A percentile compares a stretch with the other conserved stretches of the same genome.
These are phyloP conservation scores for Epinephelus coioides DNA, from an alignment of 2,797 vertebrate species.

Conservation along the genomic window DNA sequence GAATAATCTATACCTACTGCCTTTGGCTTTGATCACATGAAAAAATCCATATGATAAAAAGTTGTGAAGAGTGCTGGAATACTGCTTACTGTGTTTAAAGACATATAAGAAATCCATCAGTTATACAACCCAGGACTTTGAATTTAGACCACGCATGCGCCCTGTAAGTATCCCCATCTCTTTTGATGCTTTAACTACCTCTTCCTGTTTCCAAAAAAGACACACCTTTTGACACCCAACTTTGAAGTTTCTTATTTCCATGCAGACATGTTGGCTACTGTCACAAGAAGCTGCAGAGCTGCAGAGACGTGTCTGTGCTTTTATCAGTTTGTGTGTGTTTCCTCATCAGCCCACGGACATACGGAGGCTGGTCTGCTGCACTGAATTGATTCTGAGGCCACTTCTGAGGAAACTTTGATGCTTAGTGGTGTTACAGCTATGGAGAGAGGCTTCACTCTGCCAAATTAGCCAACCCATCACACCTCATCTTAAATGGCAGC, in stretches of 20 bases:
- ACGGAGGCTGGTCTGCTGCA: background rate
- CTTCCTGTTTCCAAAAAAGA: constrained; percentile 19
- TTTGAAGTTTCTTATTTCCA: constrained; percentile 36
- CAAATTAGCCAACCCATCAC: constrained; percentile 1
- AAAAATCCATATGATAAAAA: constrained; percentile 51
- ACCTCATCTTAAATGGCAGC: constrained; percentile 15
- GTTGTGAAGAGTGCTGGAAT: constrained; percentile 23
- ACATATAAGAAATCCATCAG: constrained; percentile 31
- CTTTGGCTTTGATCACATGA: constrained; percentile 47
- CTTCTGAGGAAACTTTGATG: constrained; percentile 30
- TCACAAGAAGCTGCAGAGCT: background rate
- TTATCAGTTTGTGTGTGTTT: background rate
- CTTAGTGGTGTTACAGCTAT: background rate
- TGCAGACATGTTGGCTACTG: background rate
- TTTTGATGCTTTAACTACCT: constrained; percentile 31
- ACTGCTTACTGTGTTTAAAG: constrained; percentile 29
- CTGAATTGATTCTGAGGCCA: background rate
- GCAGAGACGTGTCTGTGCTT: background rate
- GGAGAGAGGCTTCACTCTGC: background rate
- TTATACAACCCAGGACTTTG: constrained; percentile 23
- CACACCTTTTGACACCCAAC: constrained; percentile 7
- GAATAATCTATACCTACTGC: constrained; percentile 45
- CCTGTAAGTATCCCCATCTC: background rate
- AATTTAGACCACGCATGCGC: constrained; percentile 10
- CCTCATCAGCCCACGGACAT: background rate